Percentiles rank a stretch among this genome's conserved stretches.
Conservation (phyloP, 2,797 vertebrate species). For the Danio kyathit region DNA sequence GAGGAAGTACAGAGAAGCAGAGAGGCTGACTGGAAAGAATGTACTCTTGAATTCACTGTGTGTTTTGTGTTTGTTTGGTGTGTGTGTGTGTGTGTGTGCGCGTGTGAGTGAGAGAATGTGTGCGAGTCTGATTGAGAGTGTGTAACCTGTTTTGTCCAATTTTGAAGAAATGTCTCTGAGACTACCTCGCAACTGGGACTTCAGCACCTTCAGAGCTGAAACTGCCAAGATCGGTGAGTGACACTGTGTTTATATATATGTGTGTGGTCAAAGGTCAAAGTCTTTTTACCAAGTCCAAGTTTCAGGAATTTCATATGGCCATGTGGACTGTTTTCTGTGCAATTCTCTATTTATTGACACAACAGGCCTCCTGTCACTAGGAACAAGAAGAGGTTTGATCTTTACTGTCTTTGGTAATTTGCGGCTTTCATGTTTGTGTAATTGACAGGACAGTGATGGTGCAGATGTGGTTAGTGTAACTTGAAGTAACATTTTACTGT, state of each 20-base stretch:
- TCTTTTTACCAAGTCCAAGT: not conserved
- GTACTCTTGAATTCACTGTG: constrained; percentile 36
- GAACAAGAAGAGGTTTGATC: not conserved
- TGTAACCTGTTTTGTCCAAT: constrained; percentile 61
- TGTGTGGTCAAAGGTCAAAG: constrained; percentile 25
- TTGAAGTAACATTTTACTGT: not conserved
- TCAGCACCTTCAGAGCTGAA: constrained; percentile 88
- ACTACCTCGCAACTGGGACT: constrained; percentile 94
- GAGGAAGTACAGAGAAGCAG: constrained; percentile 74
- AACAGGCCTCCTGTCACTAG: not conserved
- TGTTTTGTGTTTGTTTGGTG: constrained; percentile 33
- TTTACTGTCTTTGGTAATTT: not conserved
- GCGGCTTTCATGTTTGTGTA: not conserved
- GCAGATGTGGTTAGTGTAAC: not conserved
- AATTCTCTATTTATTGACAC: constrained; percentile 18
- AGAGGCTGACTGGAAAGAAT: constrained; percentile 50
- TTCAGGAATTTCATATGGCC: not conserved
- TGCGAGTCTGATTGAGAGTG: constrained; percentile 28
- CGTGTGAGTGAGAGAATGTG: constrained; percentile 35
- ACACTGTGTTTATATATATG: not conserved
- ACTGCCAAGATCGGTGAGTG: constrained; percentile 89
- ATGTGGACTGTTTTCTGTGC: not conserved
- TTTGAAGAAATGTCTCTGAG: constrained; percentile 90
- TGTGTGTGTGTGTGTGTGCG: constrained; percentile 26
- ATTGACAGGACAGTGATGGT: not conserved